Evolutionary conservation across 1,140 invertebrate genomes (phyloP).

Genomic region (Panagrolaimus sp.): DNA sequence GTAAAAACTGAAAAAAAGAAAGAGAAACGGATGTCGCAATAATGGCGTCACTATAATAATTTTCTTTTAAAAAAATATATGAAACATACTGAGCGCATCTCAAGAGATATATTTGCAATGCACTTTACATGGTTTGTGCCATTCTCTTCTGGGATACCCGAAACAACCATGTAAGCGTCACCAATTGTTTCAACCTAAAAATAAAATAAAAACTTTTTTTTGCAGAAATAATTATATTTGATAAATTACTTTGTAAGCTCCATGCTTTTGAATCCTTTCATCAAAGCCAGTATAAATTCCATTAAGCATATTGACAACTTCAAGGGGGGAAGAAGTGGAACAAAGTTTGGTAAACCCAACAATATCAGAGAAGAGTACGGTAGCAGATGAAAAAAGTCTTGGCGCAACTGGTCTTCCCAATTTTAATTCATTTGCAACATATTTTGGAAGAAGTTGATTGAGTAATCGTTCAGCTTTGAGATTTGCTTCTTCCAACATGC

Average conservation of each 20-base stretch:
- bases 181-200: constrained; percentile 11
- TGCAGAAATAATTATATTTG: too few relatives aligned
- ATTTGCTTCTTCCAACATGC: constrained; percentile 59
- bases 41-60: neutral
- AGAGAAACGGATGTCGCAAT: neutral
- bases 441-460: constrained; percentile 56
- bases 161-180: constrained; percentile 50
- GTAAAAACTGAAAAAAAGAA: constrained; percentile 50
- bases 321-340: constrained; percentile 56
- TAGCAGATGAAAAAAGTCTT: constrained; percentile 66
- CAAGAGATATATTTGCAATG: constrained; percentile 50
- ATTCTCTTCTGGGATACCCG: constrained; percentile 56
- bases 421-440: constrained; percentile 58
- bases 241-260: constrained; percentile 59
- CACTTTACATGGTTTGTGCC: constrained; percentile 38
- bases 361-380: constrained; percentile 84
- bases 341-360: constrained; percentile 72
- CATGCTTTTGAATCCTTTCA: constrained; percentile 53
- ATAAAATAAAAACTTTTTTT: too few relatives aligned
- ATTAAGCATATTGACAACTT: constrained; percentile 62
- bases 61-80: too few relatives aligned
- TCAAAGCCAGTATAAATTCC: constrained; percentile 62
- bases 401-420: constrained; percentile 53
- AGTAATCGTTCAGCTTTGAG: constrained; percentile 54
- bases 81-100: constrained; percentile 43